phyloP scores from a whole-genome alignment of 2,888 invertebrate species.

The Melieria picta region DNA sequence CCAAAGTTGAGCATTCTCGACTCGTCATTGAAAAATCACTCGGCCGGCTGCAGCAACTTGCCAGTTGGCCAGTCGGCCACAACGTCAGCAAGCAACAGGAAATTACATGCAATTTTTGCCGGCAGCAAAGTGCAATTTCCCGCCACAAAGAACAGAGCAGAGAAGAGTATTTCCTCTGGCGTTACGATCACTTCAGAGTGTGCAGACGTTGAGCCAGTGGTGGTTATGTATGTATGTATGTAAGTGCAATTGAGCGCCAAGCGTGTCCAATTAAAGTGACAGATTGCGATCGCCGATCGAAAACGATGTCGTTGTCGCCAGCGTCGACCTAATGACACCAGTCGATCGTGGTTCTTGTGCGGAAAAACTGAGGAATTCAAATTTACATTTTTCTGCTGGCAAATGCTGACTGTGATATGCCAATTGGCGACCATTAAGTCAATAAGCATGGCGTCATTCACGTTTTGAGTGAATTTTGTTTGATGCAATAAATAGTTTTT shows the following conservation, averaged over 20 bases:
- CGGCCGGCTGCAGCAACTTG: constrained; percentile 5
- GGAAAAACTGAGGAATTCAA: constrained; percentile 15
- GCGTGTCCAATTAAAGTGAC: constrained; percentile 37
- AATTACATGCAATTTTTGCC: constrained; percentile 38
- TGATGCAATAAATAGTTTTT: no score
- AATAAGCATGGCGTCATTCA: no score
- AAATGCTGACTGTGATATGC: no score
- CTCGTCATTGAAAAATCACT: no score
- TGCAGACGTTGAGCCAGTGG: no score
- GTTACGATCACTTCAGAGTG: neutral
- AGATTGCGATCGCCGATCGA: constrained; percentile 23
- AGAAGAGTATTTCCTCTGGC: constrained; percentile 17
- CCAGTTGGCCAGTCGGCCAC: constrained; percentile 15
- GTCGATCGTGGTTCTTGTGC: neutral
- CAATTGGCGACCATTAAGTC: no score
- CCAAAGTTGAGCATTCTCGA: neutral
- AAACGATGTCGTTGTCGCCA: constrained; percentile 16
- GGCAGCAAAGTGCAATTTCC: constrained; percentile 4
- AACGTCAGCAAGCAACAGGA: constrained; percentile 27
- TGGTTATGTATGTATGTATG: neutral
- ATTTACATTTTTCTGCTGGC: constrained; percentile 16
- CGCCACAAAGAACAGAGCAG: constrained; percentile 1
- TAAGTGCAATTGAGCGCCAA: neutral
- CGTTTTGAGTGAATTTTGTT: no score
- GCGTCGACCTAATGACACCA: constrained; percentile 13